These are phyloP conservation scores for Caranx ignobilis DNA, from an alignment of 2,113 vertebrate genomes.

Conservation along the genomic window DNA sequence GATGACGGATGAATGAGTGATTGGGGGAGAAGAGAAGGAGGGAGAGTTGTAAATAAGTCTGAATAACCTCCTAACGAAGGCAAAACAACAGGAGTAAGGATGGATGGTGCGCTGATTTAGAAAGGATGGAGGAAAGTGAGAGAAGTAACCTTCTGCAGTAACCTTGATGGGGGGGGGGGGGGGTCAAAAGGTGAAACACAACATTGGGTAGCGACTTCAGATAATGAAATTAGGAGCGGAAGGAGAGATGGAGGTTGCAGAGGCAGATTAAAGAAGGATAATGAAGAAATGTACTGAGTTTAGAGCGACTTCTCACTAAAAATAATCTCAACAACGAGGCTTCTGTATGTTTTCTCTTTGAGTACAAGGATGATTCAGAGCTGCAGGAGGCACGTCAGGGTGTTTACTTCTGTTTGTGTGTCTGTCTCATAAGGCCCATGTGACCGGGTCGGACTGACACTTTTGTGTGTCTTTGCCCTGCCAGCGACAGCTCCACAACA, in stretches of 20 bases:
- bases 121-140: constrained; percentile 57
- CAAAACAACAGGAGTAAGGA: constrained; percentile 40
- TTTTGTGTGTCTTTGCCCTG: constrained; percentile 24
- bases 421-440: constrained; percentile 19
- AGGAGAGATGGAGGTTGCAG: constrained; percentile 3
- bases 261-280: constrained; percentile 17
- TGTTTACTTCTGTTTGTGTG: constrained; percentile 14
- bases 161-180: constrained; percentile 48
- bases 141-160: constrained; percentile 37
- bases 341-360: background rate
- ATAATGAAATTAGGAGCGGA: constrained; percentile 18
- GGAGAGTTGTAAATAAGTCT: constrained; percentile 65
- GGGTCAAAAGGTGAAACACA: constrained; percentile 14
- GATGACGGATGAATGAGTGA: constrained; percentile 69
- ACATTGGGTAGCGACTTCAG: background rate
- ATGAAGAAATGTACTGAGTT: constrained; percentile 1
- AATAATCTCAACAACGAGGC: background rate
- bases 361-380: background rate
- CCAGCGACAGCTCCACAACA: constrained; percentile 28
- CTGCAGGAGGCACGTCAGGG: background rate
- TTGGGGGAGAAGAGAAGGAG: constrained; percentile 47
- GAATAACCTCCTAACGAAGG: constrained; percentile 59
- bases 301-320: background rate
- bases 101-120: constrained; percentile 36
- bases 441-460: constrained; percentile 27